Percentiles rank a stretch among this genome's conserved stretches.
These are phyloP conservation scores for Atherinomorus stipes DNA, from an alignment of 2,113 vertebrate species.

Conservation along the genomic window DNA sequence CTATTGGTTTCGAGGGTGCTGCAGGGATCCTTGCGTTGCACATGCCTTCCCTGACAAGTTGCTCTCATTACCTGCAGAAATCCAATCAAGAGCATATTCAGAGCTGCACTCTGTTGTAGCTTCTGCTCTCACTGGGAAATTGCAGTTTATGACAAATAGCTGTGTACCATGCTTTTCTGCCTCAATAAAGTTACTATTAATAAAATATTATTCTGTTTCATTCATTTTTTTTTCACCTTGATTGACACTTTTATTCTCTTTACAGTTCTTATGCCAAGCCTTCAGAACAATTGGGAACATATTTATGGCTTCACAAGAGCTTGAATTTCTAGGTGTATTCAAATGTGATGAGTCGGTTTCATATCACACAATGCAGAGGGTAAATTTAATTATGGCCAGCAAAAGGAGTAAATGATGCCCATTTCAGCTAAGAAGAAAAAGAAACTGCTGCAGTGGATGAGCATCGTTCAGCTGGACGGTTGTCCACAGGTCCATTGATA, in stretches of 20 bases:
- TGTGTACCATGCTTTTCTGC: slow-evolving; percentile 29
- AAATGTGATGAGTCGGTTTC: slow-evolving; percentile 16
- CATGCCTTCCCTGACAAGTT: slow-evolving; percentile 35
- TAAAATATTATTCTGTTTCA: slow-evolving; percentile 17
- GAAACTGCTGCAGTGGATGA: neutral
- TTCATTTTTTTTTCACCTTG: slow-evolving; percentile 10
- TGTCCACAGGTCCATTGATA: neutral
- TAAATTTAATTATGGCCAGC: slow-evolving; percentile 20
- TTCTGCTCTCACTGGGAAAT: slow-evolving; percentile 13
- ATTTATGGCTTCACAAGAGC: slow-evolving; percentile 11
- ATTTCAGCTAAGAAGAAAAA: slow-evolving; percentile 1
- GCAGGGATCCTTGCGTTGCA: slow-evolving; percentile 10
- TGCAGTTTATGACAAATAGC: slow-evolving; percentile 21
- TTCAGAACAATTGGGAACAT: slow-evolving; percentile 18
- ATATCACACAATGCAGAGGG: slow-evolving; percentile 2
- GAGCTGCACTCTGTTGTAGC: slow-evolving; percentile 5
- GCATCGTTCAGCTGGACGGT: neutral
- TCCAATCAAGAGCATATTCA: slow-evolving; percentile 46
- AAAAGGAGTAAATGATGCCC: slow-evolving; percentile 19
- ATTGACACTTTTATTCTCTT: slow-evolving; percentile 51
- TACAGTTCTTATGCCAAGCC: slow-evolving; percentile 11
- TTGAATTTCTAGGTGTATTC: slow-evolving; percentile 18
- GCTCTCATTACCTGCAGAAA: slow-evolving; percentile 57
- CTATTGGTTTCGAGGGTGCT: slow-evolving; percentile 11
- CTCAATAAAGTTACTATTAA: slow-evolving; percentile 36